phyloP scores from a whole-genome alignment of 2,113 vertebrate genomes.

The Carassius auratus region DNA sequence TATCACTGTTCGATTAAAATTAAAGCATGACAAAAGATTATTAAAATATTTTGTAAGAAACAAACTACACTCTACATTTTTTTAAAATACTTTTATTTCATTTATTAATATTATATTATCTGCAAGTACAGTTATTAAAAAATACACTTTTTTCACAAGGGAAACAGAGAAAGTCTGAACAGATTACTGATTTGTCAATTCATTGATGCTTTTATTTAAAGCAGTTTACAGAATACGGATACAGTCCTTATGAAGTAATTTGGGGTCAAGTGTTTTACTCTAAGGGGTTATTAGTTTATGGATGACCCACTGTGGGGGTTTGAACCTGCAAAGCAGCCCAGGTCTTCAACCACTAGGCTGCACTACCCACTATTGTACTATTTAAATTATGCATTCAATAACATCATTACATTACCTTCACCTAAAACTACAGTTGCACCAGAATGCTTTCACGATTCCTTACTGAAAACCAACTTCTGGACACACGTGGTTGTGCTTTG shows the following conservation, averaged over 20 bases:
- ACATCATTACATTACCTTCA: background rate
- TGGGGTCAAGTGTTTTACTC: background rate
- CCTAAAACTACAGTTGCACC: background rate
- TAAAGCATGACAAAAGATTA: background rate
- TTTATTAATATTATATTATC: no score
- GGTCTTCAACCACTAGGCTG: background rate
- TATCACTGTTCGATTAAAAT: no score
- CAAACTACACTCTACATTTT: background rate
- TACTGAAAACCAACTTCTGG: constrained; percentile 22
- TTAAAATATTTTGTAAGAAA: background rate
- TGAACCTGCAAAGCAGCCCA: background rate
- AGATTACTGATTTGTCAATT: background rate
- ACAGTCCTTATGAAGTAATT: background rate
- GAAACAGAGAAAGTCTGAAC: background rate
- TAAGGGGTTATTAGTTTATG: background rate
- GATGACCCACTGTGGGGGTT: background rate
- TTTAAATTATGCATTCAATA: background rate
- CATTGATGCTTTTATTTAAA: background rate
- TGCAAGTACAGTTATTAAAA: no score
- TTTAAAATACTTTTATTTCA: background rate
- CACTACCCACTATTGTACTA: background rate
- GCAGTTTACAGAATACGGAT: background rate
- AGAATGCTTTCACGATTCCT: background rate
- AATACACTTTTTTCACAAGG: no score
- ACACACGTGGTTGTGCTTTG: constrained; percentile 16